Percentiles rank a stretch among this genome's conserved stretches.
Evolutionary conservation across 2,888 invertebrate genomes (phyloP).

Genomic region (Muscina levida): DNA sequence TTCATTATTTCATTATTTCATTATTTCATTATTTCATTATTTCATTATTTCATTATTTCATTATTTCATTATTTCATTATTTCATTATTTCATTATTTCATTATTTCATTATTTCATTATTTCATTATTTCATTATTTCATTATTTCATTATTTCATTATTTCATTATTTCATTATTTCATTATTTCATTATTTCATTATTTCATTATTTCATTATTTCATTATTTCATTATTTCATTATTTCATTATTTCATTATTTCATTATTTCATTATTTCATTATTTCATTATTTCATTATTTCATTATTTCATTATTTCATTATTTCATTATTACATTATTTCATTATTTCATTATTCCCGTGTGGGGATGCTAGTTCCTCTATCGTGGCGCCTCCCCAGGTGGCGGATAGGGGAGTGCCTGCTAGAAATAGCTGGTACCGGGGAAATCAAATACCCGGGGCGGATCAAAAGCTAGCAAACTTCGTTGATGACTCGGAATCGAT

Average conservation of each 20-base stretch:
- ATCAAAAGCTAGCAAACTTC: too few species aligned
- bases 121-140: background rate
- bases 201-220: background rate
- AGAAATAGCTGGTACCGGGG: too few species aligned
- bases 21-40: background rate
- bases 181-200: background rate
- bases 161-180: constrained; percentile 12
- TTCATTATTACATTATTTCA: constrained; percentile 12
- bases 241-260: constrained; percentile 5
- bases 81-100: background rate
- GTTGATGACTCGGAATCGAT: too few species aligned
- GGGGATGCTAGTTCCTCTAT: background rate
- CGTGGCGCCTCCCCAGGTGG: too few species aligned
- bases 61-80: constrained; percentile 11
- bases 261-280: constrained; percentile 12
- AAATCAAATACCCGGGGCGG: too few species aligned
- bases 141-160: background rate
- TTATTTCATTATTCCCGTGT: constrained; percentile 19
- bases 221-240: constrained; percentile 10
- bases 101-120: background rate
- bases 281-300: constrained; percentile 9
- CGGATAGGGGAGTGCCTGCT: too few species aligned
- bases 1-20: background rate
- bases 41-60: background rate
- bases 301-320: constrained; percentile 16